A percentile compares a stretch with the other conserved stretches of the same genome.
Conservation (phyloP, 2,888 invertebrate genomes). For the Chloroclystis v-ata region DNA sequence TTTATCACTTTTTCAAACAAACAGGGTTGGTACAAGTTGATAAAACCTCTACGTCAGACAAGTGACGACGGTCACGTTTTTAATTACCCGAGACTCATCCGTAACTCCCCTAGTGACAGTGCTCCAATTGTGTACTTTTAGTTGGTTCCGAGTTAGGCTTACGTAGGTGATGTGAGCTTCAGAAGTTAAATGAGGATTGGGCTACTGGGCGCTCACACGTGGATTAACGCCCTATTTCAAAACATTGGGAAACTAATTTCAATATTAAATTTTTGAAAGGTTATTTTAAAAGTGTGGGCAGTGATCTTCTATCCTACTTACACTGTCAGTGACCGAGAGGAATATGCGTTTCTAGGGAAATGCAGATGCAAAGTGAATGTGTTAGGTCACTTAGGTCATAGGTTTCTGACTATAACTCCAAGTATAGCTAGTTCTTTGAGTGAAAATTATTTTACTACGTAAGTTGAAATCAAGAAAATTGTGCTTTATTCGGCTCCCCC, state of each 20-base stretch:
- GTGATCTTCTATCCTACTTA: neutral
- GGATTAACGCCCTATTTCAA: slow-evolving; percentile 6
- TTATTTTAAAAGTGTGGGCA: no score
- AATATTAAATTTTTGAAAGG: no score
- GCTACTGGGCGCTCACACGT: slow-evolving; percentile 4
- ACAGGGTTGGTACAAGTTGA: slow-evolving; percentile 61
- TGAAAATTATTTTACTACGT: no score
- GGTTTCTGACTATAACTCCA: no score
- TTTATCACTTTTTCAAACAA: slow-evolving; percentile 60
- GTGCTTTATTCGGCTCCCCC: no score
- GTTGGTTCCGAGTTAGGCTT: slow-evolving; percentile 24
- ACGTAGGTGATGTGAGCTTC: slow-evolving; percentile 22
- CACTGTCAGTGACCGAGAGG: no score
- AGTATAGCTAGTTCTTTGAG: no score
- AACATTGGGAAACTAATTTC: neutral
- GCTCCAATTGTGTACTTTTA: slow-evolving; percentile 43
- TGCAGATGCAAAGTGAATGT: no score
- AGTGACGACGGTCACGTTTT: slow-evolving; percentile 77
- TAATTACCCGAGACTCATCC: slow-evolving; percentile 71
- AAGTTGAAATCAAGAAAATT: no score
- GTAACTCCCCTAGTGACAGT: slow-evolving; percentile 53
- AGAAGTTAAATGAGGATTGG: slow-evolving; percentile 24
- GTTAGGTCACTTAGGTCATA: no score
- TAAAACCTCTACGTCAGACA: slow-evolving; percentile 68
- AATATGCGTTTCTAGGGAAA: no score